These are phyloP conservation scores for Adelosebastes latens DNA, from an alignment of 2,797 vertebrate species.

Conservation along the genomic window DNA sequence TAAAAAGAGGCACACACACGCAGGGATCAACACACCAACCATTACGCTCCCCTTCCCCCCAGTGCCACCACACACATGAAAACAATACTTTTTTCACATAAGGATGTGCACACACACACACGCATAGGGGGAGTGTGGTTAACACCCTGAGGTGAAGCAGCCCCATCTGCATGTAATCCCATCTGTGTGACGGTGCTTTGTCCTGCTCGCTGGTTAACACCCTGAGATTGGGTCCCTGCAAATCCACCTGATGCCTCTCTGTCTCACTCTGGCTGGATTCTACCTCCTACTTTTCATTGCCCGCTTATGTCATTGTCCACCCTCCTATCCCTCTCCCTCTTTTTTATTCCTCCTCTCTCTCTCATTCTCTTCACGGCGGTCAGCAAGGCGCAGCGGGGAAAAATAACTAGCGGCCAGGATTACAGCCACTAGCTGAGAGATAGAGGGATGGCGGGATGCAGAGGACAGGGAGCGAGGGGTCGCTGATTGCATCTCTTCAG, in stretches of 20 bases:
- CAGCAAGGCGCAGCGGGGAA: conserved; percentile 34
- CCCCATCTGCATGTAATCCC: conserved; percentile 82
- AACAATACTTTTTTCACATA: conserved; percentile 11
- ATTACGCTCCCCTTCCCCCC: conserved; percentile 15
- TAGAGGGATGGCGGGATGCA: conserved; percentile 26
- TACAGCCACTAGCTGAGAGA: conserved; percentile 45
- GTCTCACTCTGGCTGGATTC: conserved; percentile 44
- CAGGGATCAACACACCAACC: conserved; percentile 20
- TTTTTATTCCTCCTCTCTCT: not conserved
- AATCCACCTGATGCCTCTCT: conserved; percentile 81
- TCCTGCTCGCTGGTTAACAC: conserved; percentile 76
- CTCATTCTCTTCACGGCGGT: conserved; percentile 34
- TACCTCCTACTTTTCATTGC: conserved; percentile 42
- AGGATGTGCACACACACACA: conserved; percentile 14
- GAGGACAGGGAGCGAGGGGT: conserved; percentile 66
- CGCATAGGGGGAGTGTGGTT: conserved; percentile 40
- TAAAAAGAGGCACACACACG: conserved; percentile 38
- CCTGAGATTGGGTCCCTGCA: conserved; percentile 77
- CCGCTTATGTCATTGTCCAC: conserved; percentile 60
- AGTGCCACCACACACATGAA: conserved; percentile 5
- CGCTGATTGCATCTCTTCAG: conserved; percentile 79
- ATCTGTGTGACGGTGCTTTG: conserved; percentile 72
- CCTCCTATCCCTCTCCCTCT: conserved; percentile 5
- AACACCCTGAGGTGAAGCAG: conserved; percentile 72
- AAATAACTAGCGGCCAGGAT: conserved; percentile 67